Evolutionary conservation across 2,888 invertebrate species (phyloP), one percentile per base, ranked within the genome.

Genomic region (Diadegma fenestrale): DNA sequence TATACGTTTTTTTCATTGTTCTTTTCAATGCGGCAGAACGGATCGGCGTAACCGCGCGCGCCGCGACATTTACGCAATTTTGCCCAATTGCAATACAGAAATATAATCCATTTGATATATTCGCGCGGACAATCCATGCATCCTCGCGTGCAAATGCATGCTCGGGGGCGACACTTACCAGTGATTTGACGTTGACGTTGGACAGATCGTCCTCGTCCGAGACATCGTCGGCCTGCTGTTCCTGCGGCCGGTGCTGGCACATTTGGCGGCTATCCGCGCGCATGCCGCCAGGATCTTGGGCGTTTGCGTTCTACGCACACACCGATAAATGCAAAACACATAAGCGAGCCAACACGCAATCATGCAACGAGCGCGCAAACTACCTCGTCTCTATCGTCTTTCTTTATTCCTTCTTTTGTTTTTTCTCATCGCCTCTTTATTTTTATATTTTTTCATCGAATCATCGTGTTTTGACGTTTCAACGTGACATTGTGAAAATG

Each of bases 141-240:
- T 22, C 33, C 41, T 64, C 61, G 68, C 37, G n/a, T n/a, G 37
- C 7, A 37, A 41, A 43, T 64, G 71, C 76, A 76, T 51, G 78
- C n/a, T n/a, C n/a, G n/a, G n/a, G n/a, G n/a, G n/a, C n/a, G n/a
- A n/a, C n/a, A 95, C 96, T 95, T 95, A 96, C 96, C 95, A 96
- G 94, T 89, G 94, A 95, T 92, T 95, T 96, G 87, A 96, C 96
- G 93, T 95, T 95, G 91, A 96, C 96, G 91, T 95, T 96, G 90
- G 95, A 95, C 91, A 95, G 94, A 91, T 95, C 95, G 91, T 95
- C 94, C 89, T 95, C 94, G 90, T 94, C 92, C 81, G 92, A 92
- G 89, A 92, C 90, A 89, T 92, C 92, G 88, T 92, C 91, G 90
- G 90, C 90, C 89, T 93, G 92, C 90, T 91, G 88, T 4, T 6